Base-by-base conservation (phyloP, 2,888 invertebrate species). In the Acrocera orbiculus region DNA sequence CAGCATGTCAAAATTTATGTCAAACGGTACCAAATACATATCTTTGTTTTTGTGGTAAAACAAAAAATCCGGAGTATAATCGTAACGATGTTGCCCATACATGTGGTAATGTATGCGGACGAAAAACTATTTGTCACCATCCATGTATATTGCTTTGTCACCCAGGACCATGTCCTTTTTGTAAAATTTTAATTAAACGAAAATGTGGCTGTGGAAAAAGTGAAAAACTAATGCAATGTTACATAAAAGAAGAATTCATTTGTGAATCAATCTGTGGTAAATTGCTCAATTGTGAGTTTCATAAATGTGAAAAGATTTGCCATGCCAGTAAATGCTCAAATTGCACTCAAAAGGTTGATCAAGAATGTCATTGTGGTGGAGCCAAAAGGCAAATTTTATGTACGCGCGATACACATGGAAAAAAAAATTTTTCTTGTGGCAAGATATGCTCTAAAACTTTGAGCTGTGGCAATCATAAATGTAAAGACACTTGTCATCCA, bases 131-230 rank as follows among this genome's bases (percentile, higher is more conserved):
- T 38, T 68, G 73, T 51, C 56, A 64, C 2, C 77, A 77, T 49
- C 69, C 70, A 1, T 90, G 90, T 57, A 76, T 73, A 9, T 60
- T 89, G 44, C 65, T 79, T 1, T 93, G 92, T 52, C 93, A 95
- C 56, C 93, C 93, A 0, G 95, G 95, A 0, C 89, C 92, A 0
- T 95, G 95, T 59, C 89, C 90, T 3, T 76, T 80, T 1, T 95
- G 93, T 49, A 73, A 72, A 44, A 76, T 81, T 2, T 77, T 76
- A 47, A 72, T 83, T 23, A 54, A 44, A 44, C 73, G 76, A 38
- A 61, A 66, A 42, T 89, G 89, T 46, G 81, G 80, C 3, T 90
- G 89, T 49, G 81, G 81, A 0, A 70, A 70, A 30, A 79, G 76
- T 16, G 67, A 66, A 3, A 69, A 68, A 44, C 63, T 68, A 1